These are phyloP conservation scores for Melanocharis versteri DNA, from an alignment of 2,113 vertebrate genomes.

Conservation along the genomic window DNA sequence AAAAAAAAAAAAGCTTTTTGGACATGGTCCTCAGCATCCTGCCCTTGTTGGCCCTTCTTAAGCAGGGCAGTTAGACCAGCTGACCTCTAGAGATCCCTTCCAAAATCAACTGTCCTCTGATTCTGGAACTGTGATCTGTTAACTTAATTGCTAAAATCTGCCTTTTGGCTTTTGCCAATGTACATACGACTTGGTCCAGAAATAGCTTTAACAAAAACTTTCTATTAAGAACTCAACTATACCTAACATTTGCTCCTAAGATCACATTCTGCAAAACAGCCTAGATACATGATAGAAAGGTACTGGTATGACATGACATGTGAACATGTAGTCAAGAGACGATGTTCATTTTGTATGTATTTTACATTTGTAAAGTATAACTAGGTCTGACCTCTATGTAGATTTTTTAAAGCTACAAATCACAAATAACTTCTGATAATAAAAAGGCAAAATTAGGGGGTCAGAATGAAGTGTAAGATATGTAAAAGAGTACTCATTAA, in stretches of 20 bases:
- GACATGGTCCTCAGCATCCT: background rate
- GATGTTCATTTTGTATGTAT: background rate
- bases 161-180: background rate
- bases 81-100: background rate
- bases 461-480: background rate
- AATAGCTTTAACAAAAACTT: background rate
- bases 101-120: background rate
- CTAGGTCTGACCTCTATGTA: background rate
- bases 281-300: background rate
- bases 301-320: background rate
- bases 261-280: background rate
- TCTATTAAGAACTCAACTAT: background rate
- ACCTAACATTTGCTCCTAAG: background rate
- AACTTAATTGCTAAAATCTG: background rate
- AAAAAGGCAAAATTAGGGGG: background rate
- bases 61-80: background rate
- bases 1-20: background rate
- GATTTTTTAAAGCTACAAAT: background rate
- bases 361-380: background rate
- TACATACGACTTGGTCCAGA: background rate
- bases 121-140: background rate
- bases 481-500: background rate
- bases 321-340: background rate
- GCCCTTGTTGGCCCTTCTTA: background rate
- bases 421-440: background rate